Conservation (phyloP, 1,140 invertebrate species). For the Caligus rogercresseyi region DNA sequence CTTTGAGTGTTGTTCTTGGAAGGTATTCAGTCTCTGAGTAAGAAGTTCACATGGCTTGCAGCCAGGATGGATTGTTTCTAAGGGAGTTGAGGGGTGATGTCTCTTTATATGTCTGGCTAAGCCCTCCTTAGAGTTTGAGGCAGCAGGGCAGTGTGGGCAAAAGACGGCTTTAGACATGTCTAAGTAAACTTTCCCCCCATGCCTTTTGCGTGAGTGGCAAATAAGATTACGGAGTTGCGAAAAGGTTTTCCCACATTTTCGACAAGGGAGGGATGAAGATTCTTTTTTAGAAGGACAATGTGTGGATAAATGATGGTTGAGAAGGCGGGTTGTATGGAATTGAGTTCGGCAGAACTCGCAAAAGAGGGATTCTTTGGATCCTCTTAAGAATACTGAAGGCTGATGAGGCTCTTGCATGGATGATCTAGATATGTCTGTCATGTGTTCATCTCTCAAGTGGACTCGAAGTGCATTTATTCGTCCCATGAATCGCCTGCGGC, state of each 20-base stretch:
- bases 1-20: not conserved
- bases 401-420: no score
- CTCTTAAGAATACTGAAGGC: not conserved
- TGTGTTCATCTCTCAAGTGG: constrained; percentile 3
- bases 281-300: not conserved
- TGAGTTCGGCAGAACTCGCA: not conserved
- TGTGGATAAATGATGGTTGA: constrained; percentile 6
- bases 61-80: not conserved
- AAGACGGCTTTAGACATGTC: not conserved
- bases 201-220: not conserved
- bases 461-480: not conserved
- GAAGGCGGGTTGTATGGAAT: not conserved
- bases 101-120: not conserved
- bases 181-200: not conserved
- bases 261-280: not conserved
- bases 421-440: no score
- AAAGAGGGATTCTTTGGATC: not conserved
- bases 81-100: not conserved
- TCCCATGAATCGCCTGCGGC: constrained; percentile 1
- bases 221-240: not conserved
- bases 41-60: not conserved
- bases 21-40: not conserved
- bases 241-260: constrained; percentile 15
- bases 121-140: not conserved
- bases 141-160: not conserved